phyloP scores from a whole-genome alignment of 2,797 vertebrate genomes.

The Sebastes iracundus region DNA sequence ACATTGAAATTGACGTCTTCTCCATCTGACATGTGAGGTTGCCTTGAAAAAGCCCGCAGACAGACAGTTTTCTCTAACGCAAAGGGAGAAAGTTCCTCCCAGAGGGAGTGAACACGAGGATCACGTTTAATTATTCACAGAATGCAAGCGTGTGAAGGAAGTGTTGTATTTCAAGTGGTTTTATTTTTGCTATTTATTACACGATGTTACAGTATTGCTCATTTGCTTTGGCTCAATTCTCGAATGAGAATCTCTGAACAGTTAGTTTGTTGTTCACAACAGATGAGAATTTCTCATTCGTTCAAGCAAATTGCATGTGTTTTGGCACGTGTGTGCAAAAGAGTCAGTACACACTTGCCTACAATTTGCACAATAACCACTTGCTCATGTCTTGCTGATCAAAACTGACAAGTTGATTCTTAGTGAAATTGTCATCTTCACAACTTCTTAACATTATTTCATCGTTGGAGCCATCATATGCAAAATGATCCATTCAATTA shows the following conservation, averaged over 20 bases:
- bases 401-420: too few species aligned
- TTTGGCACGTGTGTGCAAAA: too few species aligned
- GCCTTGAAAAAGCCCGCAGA: constrained; percentile 29
- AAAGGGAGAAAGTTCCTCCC: constrained; percentile 15
- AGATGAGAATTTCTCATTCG: not conserved
- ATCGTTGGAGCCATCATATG: too few species aligned
- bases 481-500: too few species aligned
- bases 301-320: not conserved
- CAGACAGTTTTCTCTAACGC: constrained; percentile 10
- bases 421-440: too few species aligned
- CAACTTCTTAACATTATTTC: too few species aligned
- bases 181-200: not conserved
- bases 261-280: not conserved
- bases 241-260: not conserved
- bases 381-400: too few species aligned
- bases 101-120: constrained; percentile 6
- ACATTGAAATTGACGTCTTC: constrained; percentile 15
- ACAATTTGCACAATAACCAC: too few species aligned
- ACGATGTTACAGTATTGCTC: not conserved
- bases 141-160: constrained; percentile 18
- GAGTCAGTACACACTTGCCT: too few species aligned
- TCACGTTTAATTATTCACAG: constrained; percentile 43
- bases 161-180: not conserved
- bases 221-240: not conserved
- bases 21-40: constrained; percentile 33